phyloP scores from a whole-genome alignment of 2,797 vertebrate genomes.

The Pteropus rufus region DNA sequence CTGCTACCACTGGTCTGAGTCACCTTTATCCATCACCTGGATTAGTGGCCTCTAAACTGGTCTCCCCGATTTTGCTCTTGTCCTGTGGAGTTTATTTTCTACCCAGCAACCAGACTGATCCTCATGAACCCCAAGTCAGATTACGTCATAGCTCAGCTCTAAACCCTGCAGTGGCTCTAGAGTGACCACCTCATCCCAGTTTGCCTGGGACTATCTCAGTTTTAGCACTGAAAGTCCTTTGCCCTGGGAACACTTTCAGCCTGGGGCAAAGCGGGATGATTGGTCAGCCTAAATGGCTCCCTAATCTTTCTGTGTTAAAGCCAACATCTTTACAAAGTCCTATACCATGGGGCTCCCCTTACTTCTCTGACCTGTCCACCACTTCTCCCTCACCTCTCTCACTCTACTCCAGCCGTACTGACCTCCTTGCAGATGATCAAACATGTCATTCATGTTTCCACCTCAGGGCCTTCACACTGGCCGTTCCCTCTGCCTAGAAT shows the following conservation, averaged over 20 bases:
- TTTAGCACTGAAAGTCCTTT: background rate
- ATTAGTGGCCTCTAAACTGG: background rate
- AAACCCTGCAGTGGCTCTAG: background rate
- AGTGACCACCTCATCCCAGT: background rate
- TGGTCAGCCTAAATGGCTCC: background rate
- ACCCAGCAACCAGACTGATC: background rate
- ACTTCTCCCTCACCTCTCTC: accelerated
- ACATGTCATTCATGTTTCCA: accelerated
- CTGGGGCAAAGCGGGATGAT: accelerated
- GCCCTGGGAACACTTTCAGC: background rate
- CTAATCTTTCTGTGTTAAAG: background rate
- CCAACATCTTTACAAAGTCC: background rate
- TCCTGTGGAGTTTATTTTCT: background rate
- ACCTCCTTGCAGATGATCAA: background rate
- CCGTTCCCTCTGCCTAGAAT: background rate
- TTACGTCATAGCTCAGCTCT: background rate
- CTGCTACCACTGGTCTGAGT: background rate
- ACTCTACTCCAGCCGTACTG: too few species aligned
- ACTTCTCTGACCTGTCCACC: background rate
- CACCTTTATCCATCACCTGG: background rate
- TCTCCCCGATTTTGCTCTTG: background rate
- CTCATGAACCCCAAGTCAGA: background rate
- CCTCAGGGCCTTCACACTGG: background rate
- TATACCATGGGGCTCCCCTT: background rate
- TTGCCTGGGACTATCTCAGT: background rate